A percentile compares a stretch with the other conserved stretches of the same genome.
These are phyloP conservation scores for Palythoa caribaeorum DNA, from an alignment of 92 coral and sea anemone species.

Conservation along the genomic window DNA sequence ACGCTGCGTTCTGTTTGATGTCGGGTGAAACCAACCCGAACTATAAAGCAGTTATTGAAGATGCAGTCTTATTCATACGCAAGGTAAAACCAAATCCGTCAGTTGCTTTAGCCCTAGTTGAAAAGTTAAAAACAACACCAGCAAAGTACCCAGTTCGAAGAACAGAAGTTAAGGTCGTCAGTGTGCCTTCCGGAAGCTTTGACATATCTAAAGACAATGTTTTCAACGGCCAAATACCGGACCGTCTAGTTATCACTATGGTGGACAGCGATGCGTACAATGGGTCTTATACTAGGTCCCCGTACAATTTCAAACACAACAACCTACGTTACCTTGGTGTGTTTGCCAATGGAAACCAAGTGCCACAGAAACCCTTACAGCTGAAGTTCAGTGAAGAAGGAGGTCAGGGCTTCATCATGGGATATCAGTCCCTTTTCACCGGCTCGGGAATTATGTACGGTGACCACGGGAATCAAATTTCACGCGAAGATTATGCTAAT, in stretches of 20 bases:
- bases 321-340: not conserved
- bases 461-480: not conserved
- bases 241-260: not conserved
- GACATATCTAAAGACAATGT: slow-evolving; percentile 19
- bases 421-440: not conserved
- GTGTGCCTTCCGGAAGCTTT: slow-evolving; percentile 9
- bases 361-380: not conserved
- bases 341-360: not conserved
- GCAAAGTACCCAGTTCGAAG: slow-evolving; percentile 23
- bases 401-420: not conserved
- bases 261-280: slow-evolving; percentile 7
- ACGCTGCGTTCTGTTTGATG: too few relatives aligned
- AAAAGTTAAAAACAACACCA: slow-evolving; percentile 18
- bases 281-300: not conserved
- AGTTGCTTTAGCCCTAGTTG: slow-evolving; percentile 11
- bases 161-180: slow-evolving; percentile 6
- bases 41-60: slow-evolving; percentile 65
- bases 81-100: slow-evolving; percentile 41
- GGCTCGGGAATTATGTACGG: not conserved
- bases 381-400: not conserved
- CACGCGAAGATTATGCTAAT: not conserved
- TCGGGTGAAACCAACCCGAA: slow-evolving; percentile 15
- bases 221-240: not conserved
- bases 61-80: slow-evolving; percentile 64
- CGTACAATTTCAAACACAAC: not conserved